Evolutionary conservation across 92 coral and sea anemone genomes (phyloP).

Genomic region (Nematostella vectensis): DNA sequence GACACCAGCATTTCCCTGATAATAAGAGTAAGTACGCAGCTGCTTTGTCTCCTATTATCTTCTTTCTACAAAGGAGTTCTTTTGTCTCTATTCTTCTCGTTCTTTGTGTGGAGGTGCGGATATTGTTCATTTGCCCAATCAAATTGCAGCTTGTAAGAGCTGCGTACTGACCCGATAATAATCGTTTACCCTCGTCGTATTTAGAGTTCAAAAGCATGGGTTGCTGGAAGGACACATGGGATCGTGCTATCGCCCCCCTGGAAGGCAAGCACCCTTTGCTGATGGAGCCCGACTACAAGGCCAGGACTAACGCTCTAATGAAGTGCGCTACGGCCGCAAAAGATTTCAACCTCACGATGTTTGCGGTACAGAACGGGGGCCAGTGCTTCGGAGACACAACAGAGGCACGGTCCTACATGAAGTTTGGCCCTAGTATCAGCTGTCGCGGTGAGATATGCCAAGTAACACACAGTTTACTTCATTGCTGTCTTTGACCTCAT

Average conservation of each 20-base stretch:
- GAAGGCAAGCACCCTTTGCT: slow-evolving; percentile 77
- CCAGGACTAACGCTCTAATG: slow-evolving; percentile 88
- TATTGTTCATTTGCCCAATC: too few species aligned
- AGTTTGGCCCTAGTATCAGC: slow-evolving; percentile 53
- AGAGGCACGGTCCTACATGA: slow-evolving; percentile 74
- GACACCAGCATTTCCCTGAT: too few species aligned
- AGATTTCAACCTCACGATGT: slow-evolving; percentile 58
- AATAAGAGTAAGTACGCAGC: too few species aligned
- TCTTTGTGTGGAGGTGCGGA: too few species aligned
- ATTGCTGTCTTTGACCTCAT: too few species aligned
- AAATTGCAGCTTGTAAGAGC: too few species aligned
- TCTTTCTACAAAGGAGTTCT: too few species aligned
- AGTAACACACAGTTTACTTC: neutral
- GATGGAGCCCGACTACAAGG: slow-evolving; percentile 81
- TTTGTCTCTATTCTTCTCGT: too few species aligned
- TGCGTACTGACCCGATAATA: too few species aligned
- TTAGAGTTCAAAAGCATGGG: slow-evolving; percentile 87
- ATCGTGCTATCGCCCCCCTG: slow-evolving; percentile 71
- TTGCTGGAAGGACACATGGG: slow-evolving; percentile 93
- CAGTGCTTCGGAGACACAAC: slow-evolving; percentile 87
- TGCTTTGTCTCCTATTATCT: too few species aligned
- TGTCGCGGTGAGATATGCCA: slow-evolving; percentile 57
- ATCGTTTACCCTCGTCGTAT: too few species aligned
- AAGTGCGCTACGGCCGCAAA: slow-evolving; percentile 89
- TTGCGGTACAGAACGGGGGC: slow-evolving; percentile 94